A percentile compares a stretch with the other conserved stretches of the same genome.
These are phyloP conservation scores for Pygoscelis adeliae DNA, from an alignment of 2,113 vertebrate genomes.

Conservation along the genomic window DNA sequence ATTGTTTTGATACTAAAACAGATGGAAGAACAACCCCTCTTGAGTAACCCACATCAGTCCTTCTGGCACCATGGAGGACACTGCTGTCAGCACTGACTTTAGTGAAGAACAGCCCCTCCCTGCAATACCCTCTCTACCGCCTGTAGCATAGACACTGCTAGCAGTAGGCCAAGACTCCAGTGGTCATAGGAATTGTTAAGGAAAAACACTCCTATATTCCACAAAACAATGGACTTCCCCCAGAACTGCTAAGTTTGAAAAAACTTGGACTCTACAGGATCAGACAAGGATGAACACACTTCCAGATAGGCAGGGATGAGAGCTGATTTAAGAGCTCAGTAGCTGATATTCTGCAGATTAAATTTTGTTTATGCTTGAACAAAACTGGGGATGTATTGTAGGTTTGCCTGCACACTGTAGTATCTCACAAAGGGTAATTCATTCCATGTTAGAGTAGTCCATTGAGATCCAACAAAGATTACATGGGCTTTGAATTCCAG, in stretches of 20 bases:
- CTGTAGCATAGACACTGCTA: neutral
- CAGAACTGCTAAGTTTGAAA: neutral
- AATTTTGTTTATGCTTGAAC: neutral
- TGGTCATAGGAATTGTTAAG: neutral
- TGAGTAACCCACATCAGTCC: constrained; percentile 15
- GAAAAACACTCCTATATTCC: neutral
- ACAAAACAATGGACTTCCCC: neutral
- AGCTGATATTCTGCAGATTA: neutral
- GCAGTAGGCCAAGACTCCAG: neutral
- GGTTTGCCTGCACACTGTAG: neutral
- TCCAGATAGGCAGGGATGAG: neutral
- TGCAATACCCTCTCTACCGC: neutral
- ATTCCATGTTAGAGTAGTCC: neutral
- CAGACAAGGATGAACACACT: neutral
- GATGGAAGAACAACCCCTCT: constrained; percentile 26
- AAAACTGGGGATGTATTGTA: neutral
- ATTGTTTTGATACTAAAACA: constrained; percentile 28
- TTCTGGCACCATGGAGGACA: neutral
- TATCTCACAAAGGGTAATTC: neutral
- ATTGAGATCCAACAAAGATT: neutral
- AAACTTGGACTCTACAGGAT: neutral
- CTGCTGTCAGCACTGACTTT: neutral
- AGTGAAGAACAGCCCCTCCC: neutral
- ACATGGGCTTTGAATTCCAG: neutral
- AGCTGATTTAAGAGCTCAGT: neutral